These are phyloP conservation scores for Tyrophagus putrescentiae DNA, from an alignment of 1,140 invertebrate genomes.

Conservation along the genomic window DNA sequence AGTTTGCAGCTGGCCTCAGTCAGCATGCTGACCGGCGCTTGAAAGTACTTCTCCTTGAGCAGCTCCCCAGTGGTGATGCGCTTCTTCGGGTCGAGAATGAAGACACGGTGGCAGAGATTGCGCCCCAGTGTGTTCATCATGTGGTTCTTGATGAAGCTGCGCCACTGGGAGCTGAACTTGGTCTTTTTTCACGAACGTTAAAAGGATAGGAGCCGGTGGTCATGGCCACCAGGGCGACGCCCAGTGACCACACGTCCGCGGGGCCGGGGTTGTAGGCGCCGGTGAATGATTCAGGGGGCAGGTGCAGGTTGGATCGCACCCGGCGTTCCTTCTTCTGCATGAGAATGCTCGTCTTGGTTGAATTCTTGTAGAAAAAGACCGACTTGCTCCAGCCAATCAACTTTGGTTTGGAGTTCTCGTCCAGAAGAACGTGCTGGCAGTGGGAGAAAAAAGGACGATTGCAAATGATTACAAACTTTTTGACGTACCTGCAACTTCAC, in stretches of 20 bases:
- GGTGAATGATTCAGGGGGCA: neutral
- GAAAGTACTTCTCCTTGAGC: too few species aligned
- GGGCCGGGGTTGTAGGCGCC: neutral
- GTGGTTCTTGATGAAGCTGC: neutral
- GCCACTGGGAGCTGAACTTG: neutral
- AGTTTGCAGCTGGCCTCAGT: too few species aligned
- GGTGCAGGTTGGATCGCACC: neutral
- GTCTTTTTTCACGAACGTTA: neutral
- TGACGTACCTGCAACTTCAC: slow-evolving; percentile 3
- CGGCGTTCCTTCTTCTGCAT: neutral
- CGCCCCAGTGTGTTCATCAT: neutral
- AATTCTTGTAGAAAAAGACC: neutral
- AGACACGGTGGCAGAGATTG: neutral
- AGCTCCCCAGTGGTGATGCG: slow-evolving; percentile 2
- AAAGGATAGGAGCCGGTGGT: neutral
- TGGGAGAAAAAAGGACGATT: too few species aligned
- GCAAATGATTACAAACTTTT: too few species aligned
- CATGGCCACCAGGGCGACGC: neutral
- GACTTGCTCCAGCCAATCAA: neutral
- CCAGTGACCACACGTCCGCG: neutral
- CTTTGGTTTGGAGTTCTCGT: neutral
- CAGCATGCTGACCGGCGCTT: too few species aligned
- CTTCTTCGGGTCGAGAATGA: neutral
- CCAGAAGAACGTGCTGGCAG: neutral
- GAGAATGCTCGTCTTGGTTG: neutral